Evolutionary conservation across 2,797 vertebrate genomes (phyloP).

Genomic region (Erpetoichthys calabaricus): DNA sequence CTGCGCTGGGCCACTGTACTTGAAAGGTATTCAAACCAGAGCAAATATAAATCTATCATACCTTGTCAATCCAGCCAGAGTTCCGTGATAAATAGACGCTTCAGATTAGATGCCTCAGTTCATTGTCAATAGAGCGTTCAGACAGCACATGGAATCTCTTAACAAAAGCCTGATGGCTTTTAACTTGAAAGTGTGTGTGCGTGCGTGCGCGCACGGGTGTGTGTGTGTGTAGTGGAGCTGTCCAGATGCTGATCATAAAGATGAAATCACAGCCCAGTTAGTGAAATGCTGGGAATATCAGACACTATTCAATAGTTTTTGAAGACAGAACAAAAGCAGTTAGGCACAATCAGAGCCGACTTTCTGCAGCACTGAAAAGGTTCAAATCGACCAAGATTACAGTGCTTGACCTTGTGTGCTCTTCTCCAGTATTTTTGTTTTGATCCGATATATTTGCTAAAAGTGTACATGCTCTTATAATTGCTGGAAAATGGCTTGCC

Average conservation of each 20-base stretch:
- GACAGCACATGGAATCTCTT: conserved; percentile 11
- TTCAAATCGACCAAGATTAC: no score
- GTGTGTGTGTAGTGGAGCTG: neutral
- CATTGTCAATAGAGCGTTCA: conserved; percentile 38
- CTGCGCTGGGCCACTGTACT: conserved; percentile 2
- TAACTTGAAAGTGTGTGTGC: neutral
- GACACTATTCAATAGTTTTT: neutral
- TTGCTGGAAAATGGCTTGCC: no score
- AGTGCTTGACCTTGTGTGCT: no score
- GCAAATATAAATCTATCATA: conserved; percentile 25
- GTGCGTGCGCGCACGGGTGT: no score
- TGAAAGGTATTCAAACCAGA: conserved; percentile 8
- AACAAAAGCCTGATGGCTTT: conserved; percentile 1
- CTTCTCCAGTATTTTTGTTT: no score
- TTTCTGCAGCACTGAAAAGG: neutral
- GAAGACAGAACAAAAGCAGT: conserved; percentile 4
- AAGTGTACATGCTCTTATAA: no score
- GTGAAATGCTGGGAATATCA: neutral
- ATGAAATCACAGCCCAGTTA: neutral
- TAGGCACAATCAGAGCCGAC: neutral
- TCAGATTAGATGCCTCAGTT: conserved; percentile 37
- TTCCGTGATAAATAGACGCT: conserved; percentile 34
- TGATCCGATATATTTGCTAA: no score
- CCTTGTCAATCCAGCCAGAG: conserved; percentile 16
- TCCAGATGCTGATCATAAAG: conserved; percentile 3